phyloP scores from a whole-genome alignment of 2,888 invertebrate species.

The Polietes domitor region DNA sequence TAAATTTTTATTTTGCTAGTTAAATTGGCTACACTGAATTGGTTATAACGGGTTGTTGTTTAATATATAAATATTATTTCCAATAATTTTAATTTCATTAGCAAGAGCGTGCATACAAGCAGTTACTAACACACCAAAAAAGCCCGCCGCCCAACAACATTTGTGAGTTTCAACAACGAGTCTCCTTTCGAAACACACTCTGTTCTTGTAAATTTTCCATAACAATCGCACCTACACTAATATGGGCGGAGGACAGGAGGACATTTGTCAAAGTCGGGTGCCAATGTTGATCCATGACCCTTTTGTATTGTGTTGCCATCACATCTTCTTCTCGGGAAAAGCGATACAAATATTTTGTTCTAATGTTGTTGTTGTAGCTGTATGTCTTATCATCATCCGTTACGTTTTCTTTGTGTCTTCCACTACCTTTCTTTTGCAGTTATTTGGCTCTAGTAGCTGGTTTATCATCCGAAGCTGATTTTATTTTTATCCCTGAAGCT shows the following conservation, averaged over 20 bases:
- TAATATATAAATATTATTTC: constrained; percentile 8
- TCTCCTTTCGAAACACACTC: not conserved
- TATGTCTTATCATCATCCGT: constrained; percentile 63
- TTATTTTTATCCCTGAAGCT: constrained; percentile 94
- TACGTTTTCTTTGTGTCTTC: constrained; percentile 55
- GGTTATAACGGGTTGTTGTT: not conserved
- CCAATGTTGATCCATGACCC: not conserved
- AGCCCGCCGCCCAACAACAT: constrained; percentile 6
- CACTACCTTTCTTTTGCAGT: constrained; percentile 81
- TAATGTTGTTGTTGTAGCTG: constrained; percentile 48
- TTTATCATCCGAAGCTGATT: constrained; percentile 92
- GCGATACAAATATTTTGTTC: constrained; percentile 31
- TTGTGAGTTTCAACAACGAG: not conserved
- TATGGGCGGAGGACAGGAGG: not conserved
- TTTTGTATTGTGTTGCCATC: constrained; percentile 23
- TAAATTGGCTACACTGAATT: constrained; percentile 31
- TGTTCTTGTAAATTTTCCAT: constrained; percentile 5
- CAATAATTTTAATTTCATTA: constrained; percentile 6
- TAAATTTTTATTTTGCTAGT: constrained; percentile 12
- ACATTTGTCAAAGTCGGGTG: not conserved
- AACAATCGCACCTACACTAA: not conserved
- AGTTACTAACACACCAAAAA: constrained; percentile 22
- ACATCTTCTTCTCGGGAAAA: not conserved
- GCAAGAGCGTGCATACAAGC: not conserved
- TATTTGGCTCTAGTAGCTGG: constrained; percentile 93